Evolutionary conservation across 2,797 vertebrate genomes (phyloP), one percentile per base, ranked within the genome.

Genomic region (Catharus ustulatus): DNA sequence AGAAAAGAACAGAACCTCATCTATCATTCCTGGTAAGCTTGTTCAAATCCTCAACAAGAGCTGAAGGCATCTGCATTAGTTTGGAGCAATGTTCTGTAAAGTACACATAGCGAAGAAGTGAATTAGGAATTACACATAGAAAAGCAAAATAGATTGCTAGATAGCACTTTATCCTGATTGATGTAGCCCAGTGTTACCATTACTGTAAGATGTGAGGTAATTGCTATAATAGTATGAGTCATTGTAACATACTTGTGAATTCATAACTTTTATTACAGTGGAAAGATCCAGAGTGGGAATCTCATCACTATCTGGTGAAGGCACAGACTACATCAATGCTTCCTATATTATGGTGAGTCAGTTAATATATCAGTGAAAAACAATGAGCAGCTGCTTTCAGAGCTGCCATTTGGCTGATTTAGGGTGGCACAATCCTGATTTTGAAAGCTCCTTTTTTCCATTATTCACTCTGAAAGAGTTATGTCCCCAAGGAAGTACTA

Each of bases 271-370:
- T 86, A 80, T 98, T 98, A 57, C 97, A 99, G 99, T 98, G 79
- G 99, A 99, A 96, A 98, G 98, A 96, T 99, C 98, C 19, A 98
- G 99, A 90, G 99, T 99, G 67, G 98, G 98, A 89, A 98, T 99
- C 95, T 98, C 98, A 3, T 98, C 98, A 2, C 81, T 98, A 24
- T 97, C 97, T 32, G 98, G 98, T 73, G 99, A 99, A 92, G 97
- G 98, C 9, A 98, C 98, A 13, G 99, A 99, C 96, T 99, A 99
- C 97, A 99, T 99, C 82, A 99, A 99, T 74, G 99, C 99, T 26
- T 99, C 99, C 17, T 99, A 99, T 87, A 95, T 99, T 72, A 97
- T 98, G 97, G 99, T 99, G 97, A 98, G 98, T 96, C 49, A 61
- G 10, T 80, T 61, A 46, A 91, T 52, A 55, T 49, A 12, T 18